Evolutionary conservation across 1,140 invertebrate species (phyloP).

Genomic region (Hirudo medicinalis): DNA sequence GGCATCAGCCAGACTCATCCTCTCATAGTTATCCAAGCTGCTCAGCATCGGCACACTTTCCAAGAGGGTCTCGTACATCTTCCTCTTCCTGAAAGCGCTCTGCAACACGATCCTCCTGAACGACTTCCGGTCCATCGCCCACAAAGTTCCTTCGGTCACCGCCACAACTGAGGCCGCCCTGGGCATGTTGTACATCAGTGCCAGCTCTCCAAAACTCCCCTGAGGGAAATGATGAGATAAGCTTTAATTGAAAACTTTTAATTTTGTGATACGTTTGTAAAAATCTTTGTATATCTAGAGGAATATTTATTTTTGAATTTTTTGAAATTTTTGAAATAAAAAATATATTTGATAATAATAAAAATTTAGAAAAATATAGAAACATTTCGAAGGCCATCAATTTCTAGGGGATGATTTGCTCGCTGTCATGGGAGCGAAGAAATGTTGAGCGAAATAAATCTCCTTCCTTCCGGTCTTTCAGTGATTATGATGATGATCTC

Average conservation of each 20-base stretch:
- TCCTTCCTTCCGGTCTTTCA: too few species aligned
- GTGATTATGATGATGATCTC: too few species aligned
- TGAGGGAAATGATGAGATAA: slow-evolving; percentile 41
- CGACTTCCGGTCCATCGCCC: slow-evolving; percentile 91
- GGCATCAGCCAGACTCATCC: slow-evolving; percentile 91
- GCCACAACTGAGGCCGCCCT: slow-evolving; percentile 65
- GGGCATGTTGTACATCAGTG: slow-evolving; percentile 94
- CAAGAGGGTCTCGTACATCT: slow-evolving; percentile 84
- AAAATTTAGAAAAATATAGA: background rate
- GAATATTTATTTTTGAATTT: too few species aligned
- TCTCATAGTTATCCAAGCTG: slow-evolving; percentile 61
- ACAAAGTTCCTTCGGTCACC: slow-evolving; percentile 65
- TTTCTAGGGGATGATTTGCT: too few species aligned
- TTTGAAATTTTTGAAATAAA: too few species aligned
- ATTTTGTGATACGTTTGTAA: too few species aligned
- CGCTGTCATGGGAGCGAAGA: too few species aligned
- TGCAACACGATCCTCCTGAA: slow-evolving; percentile 89
- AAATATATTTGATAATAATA: background rate
- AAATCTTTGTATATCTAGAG: too few species aligned
- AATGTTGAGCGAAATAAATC: too few species aligned
- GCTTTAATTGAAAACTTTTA: too few species aligned
- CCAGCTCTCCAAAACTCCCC: slow-evolving; percentile 89
- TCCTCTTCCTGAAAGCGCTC: slow-evolving; percentile 86
- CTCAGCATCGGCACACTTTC: slow-evolving; percentile 74
- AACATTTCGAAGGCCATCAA: too few species aligned